These are phyloP conservation scores for Trididemnum nubilum DNA, from an alignment of 23 tunicate species.

Conservation along the genomic window DNA sequence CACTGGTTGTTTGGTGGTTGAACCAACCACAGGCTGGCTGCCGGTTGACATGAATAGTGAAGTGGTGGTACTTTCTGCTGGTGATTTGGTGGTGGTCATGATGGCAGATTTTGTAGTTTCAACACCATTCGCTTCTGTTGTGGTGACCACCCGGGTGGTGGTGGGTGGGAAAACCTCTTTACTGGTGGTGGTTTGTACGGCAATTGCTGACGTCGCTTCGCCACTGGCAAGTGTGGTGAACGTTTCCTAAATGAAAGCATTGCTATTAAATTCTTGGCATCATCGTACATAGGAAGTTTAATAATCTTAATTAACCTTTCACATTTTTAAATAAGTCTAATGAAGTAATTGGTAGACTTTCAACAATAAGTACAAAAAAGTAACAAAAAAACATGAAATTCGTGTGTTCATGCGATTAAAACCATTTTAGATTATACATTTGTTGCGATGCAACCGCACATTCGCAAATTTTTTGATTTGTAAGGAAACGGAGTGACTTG, in stretches of 20 bases:
- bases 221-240: constrained; percentile 19
- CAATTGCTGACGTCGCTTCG: neutral
- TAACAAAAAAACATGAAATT: too few species aligned
- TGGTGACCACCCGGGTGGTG: neutral
- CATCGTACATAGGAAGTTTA: too few species aligned
- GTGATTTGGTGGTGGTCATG: neutral
- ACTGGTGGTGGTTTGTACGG: constrained; percentile 28
- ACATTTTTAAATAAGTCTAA: too few species aligned
- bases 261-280: neutral
- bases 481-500: too few species aligned
- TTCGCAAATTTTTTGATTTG: too few species aligned
- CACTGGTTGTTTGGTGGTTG: constrained; percentile 13
- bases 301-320: too few species aligned
- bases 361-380: too few species aligned
- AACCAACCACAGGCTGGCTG: neutral
- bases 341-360: too few species aligned
- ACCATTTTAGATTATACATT: too few species aligned
- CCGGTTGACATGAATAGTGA: neutral
- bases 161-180: constrained; percentile 39
- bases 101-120: constrained; percentile 3
- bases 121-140: constrained; percentile 8
- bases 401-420: too few species aligned
- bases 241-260: constrained; percentile 11
- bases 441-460: too few species aligned
- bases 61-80: neutral